Evolutionary conservation across 2,797 vertebrate species (phyloP).

Genomic region (Poeciliopsis turneri): DNA sequence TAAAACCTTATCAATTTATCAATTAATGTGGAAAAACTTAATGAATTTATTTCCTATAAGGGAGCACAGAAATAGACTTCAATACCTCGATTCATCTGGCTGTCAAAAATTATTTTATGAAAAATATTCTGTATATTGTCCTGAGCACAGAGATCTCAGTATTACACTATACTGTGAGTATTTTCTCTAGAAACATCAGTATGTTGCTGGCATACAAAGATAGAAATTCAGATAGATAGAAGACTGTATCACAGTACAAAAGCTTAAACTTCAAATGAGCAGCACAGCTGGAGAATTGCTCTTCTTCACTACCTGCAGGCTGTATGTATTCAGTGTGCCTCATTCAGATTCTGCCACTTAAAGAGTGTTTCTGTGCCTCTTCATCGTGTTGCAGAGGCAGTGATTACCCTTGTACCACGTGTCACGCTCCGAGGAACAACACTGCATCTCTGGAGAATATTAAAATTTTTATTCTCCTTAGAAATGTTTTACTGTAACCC

Average conservation of each 20-base stretch:
- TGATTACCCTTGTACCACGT: slow-evolving; percentile 16
- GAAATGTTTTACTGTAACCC: slow-evolving; percentile 48
- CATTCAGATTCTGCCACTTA: slow-evolving; percentile 19
- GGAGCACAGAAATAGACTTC: background rate
- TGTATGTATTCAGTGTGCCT: slow-evolving; percentile 10
- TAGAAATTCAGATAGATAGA: background rate
- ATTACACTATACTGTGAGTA: background rate
- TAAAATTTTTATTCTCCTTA: slow-evolving; percentile 29
- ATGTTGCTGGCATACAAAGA: background rate
- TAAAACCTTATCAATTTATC: background rate
- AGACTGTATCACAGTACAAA: background rate
- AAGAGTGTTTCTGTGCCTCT: slow-evolving; percentile 24
- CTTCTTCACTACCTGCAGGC: background rate
- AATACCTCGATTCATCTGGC: background rate
- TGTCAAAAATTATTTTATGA: background rate
- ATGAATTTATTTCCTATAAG: background rate
- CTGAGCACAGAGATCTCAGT: background rate
- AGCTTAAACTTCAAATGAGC: slow-evolving; percentile 6
- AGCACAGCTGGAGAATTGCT: background rate
- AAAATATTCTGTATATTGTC: background rate
- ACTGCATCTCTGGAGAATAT: slow-evolving; percentile 30
- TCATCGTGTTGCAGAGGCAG: slow-evolving; percentile 26
- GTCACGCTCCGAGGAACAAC: slow-evolving; percentile 33
- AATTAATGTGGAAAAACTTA: background rate
- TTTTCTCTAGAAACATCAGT: background rate